A percentile compares a stretch with the other conserved stretches of the same genome.
Evolutionary conservation across 2,888 invertebrate species (phyloP).

Genomic region (Alcis repandata): DNA sequence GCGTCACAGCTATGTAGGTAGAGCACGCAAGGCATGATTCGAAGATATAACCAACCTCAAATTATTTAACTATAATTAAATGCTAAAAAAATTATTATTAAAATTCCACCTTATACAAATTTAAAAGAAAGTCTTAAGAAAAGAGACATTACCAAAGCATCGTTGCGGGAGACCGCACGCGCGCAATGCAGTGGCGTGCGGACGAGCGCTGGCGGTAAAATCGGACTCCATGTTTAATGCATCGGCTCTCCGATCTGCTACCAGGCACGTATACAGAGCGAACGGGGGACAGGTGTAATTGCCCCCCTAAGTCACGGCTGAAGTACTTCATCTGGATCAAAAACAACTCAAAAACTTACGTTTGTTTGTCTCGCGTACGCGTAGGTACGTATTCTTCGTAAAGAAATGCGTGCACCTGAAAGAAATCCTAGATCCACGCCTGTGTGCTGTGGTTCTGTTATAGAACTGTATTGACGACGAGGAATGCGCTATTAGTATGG

Average conservation of each 20-base stretch:
- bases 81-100: slow-evolving; percentile 17
- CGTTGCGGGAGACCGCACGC: slow-evolving; percentile 70
- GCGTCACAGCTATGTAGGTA: not conserved
- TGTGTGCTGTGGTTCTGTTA: slow-evolving; percentile 60
- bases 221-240: slow-evolving; percentile 73
- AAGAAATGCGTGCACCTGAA: no score
- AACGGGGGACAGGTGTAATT: no score
- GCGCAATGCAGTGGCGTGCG: slow-evolving; percentile 73
- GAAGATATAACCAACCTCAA: slow-evolving; percentile 1
- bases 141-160: slow-evolving; percentile 67
- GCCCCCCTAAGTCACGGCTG: no score
- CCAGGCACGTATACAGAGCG: no score
- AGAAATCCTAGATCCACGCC: no score
- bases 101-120: slow-evolving; percentile 35
- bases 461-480: slow-evolving; percentile 54
- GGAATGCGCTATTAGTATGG: slow-evolving; percentile 39
- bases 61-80: slow-evolving; percentile 3
- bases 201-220: slow-evolving; percentile 60
- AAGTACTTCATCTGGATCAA: no score
- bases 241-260: slow-evolving; percentile 54
- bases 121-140: slow-evolving; percentile 74
- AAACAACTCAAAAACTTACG: no score
- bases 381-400: no score
- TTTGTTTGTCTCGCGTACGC: no score
- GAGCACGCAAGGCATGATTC: not conserved